Base-by-base conservation (phyloP, 2,888 invertebrate genomes). In the Platycheirus rosarum region DNA sequence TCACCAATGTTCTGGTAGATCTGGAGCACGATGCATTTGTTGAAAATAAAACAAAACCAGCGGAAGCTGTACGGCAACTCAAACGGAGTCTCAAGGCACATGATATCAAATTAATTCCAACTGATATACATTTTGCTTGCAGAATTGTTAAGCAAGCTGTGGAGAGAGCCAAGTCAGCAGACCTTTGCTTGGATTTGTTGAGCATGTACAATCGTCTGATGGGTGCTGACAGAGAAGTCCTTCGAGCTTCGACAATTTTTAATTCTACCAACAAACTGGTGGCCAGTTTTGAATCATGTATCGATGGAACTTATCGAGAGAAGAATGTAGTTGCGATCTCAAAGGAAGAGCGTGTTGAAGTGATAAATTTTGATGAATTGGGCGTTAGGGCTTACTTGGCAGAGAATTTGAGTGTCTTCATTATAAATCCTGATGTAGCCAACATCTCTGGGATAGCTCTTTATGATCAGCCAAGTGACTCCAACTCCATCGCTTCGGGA, bases 261-360 rank as follows among this genome's bases (percentile, higher is more conserved):
- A 94, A 94, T 89, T 92, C 94, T 11, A 94, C 94, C 0, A 94
- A 94, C 86, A 88, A 91, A 0, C 91, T 94, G 76, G 88, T 95
- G 62, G 93, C 93, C 84, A 91, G 92, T 1, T 90, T 94, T 16
- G 93, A 93, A 85, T 89, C 91, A 53, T 91, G 93, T 18, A 91
- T 94, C 85, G 91, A 92, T 86, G 89, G 91, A 37, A 77, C 82
- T 0, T 63, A 16, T 7, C 11, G 18, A 1, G 51, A 60, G 6
- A 42, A 11, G 2, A 65, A 23, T 6, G 8, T 7, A 0, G 18
- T 13, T 0, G 18, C 2, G 0, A 13, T 42, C 1, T 9, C 20
- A 0, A 44, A 9, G 0, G 63, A 60, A 14, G 73, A 62, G 11
- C 51, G 29, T 6, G 80, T 87, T 40, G 84, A 87, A n/a, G 29